phyloP scores from a whole-genome alignment of 30 jellyfish, hydroid and myxozoan genomes.

The Sanderia malayensis region DNA sequence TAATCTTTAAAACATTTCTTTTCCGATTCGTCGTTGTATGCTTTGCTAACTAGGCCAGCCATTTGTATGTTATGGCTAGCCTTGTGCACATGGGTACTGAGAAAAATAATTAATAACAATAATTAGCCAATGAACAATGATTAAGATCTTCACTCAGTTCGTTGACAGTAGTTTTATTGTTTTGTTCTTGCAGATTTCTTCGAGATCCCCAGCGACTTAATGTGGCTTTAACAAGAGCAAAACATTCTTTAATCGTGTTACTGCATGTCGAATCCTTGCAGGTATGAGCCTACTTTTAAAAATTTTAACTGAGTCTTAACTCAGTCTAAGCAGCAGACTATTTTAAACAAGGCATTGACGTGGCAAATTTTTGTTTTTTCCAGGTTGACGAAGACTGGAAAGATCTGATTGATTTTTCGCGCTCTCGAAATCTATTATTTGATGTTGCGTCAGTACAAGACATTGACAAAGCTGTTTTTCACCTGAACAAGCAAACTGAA shows the following conservation, averaged over 20 bases:
- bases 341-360: neutral
- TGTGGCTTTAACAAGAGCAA: constrained; percentile 98
- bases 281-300: too few relatives aligned
- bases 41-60: too few relatives aligned
- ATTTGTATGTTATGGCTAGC: too few relatives aligned
- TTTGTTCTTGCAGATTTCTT: constrained; percentile 49
- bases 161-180: neutral
- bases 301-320: too few relatives aligned
- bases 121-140: too few relatives aligned
- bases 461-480: constrained; percentile 35
- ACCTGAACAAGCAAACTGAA: neutral
- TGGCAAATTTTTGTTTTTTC: constrained; percentile 4
- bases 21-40: too few relatives aligned
- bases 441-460: constrained; percentile 32
- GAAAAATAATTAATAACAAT: too few relatives aligned
- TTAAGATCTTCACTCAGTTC: neutral
- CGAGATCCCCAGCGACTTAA: constrained; percentile 86
- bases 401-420: constrained; percentile 71
- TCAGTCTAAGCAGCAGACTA: too few relatives aligned
- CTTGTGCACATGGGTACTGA: too few relatives aligned
- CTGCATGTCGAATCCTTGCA: constrained; percentile 69
- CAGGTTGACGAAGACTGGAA: constrained; percentile 90
- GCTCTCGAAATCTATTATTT: constrained; percentile 48
- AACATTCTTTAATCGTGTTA: constrained; percentile 66
- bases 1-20: too few relatives aligned